Evolutionary conservation across 2,888 invertebrate genomes (phyloP), one percentile per base, ranked within the genome.

Genomic region (Baronia brevicornis): DNA sequence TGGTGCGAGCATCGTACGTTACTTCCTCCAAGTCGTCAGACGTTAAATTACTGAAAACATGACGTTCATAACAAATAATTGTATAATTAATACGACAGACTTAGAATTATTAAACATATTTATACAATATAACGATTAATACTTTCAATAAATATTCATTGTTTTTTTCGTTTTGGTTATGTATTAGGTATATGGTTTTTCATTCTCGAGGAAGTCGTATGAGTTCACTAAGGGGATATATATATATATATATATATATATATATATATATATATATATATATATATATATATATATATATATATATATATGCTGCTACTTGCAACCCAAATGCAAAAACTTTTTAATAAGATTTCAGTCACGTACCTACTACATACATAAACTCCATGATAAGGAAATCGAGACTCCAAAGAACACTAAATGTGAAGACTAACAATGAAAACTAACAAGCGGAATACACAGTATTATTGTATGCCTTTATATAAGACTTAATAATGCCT

Each of bases 371-470:
- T 34, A 5, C 23, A 17, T 23, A 28, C 30, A 32, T 32, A 35
- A 38, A 35, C 28, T 18, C 12, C 20, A 5, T 13, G 17, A 38
- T 38, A 35, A 35, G 31, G 35, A 34, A 38, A 38, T 28, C 26
- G 10, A 30, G 13, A 21, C 31, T 34, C 34, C 14, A 24, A 32
- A 26, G 14, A 32, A 14, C 7, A 26, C 32, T 26, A 15, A 22
- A 39, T 28, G 18, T 32, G 28, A 28, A 35, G 17, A 28, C 25
- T 18, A 10, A 17, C 25, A 26, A 33, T 30, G 32, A 35, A 27
- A 17, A 35, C 15, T 29, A 25, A 17, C 10, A 35, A 24, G 28
- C 11, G 24, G 18, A 12, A 30, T 17, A 15, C 30, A 30, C n/a
- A n/a, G n/a, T n/a, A n/a, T n/a, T n/a, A n/a, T n/a, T n/a, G n/a